phyloP scores from a whole-genome alignment of 2,113 vertebrate genomes.

The Meles meles region DNA sequence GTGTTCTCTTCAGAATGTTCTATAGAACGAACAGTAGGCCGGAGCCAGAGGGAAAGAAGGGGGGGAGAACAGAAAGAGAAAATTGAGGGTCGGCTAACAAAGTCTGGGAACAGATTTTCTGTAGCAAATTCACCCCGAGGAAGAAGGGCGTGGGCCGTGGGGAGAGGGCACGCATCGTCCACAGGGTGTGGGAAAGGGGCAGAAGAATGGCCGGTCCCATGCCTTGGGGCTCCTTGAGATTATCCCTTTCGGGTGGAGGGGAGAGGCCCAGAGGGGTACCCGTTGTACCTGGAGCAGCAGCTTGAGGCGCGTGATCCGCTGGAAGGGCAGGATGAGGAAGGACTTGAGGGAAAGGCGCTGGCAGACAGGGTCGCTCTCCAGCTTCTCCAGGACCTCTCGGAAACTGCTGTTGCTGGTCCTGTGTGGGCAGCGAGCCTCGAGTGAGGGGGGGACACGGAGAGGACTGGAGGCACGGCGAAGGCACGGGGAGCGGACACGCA shows the following conservation, averaged over 20 bases:
- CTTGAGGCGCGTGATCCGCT: constrained; percentile 96
- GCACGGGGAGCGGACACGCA: rapidly evolving
- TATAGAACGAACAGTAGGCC: constrained; percentile 62
- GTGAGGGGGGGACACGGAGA: rapidly evolving
- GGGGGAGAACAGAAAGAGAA: not conserved
- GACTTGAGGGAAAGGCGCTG: constrained; percentile 96
- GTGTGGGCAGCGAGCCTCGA: not conserved
- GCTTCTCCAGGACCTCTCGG: constrained; percentile 88
- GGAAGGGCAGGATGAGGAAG: constrained; percentile 97
- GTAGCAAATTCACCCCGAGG: not conserved
- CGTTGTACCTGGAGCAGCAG: constrained; percentile 92
- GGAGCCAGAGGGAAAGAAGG: not conserved
- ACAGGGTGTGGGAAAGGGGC: rapidly evolving
- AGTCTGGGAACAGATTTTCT: not conserved
- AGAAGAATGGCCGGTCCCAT: rapidly evolving
- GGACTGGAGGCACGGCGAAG: rapidly evolving
- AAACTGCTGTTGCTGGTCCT: constrained; percentile 91
- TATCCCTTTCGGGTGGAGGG: not conserved
- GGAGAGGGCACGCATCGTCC: not conserved
- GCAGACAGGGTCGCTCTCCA: constrained; percentile 92
- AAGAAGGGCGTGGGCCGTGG: not conserved
- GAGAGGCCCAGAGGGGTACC: rapidly evolving
- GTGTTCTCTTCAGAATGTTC: constrained; percentile 96
- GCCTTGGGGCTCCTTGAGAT: not conserved
- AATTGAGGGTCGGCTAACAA: not conserved